Evolutionary conservation across 2,888 invertebrate genomes (phyloP), one percentile per base, ranked within the genome.

Genomic region (Heliconius charithonia): DNA sequence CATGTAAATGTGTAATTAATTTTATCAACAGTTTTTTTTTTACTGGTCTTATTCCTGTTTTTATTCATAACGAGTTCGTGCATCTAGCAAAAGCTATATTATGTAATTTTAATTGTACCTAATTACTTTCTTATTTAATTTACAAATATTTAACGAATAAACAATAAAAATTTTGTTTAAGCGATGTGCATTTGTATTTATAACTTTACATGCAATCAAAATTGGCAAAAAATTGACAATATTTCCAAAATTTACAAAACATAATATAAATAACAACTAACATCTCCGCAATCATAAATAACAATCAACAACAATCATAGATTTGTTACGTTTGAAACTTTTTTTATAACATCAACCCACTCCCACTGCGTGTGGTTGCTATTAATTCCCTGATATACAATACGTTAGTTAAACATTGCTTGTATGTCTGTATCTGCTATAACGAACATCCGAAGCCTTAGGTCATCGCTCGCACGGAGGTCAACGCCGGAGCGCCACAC

Each of bases 401-500:
- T 74, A 72, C 63, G 70, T 76, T 77, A 81, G 80, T 63, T 77
- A 75, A 77, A 76, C 71, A 70, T 72, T 78, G 78, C 82, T 76
- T 78, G 79, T 71, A 80, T 82, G 81, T 71, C 79, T 82, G 81
- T 82, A 81, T 83, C 80, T 79, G 81, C 62, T 74, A 22, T 37
- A 63, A 62, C 37, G 41, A 74, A 19, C 81, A 37, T 76, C 70
- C 81, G 81, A 75, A 74, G 67, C 75, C 82, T 77, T 89, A 87
- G 94, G 94, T 94, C 94, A 93, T 91, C 92, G 93, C 84, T 90
- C 94, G 92, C 90, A 80, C 85, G 84, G 91, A 91, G 94, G 94
- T 94, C 94, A 93, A 83, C 92, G 92, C 92, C 89, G 88, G 85
- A 88, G 87, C 86, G 37, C 77, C 66, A 73, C 73, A 63, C 67